Evolutionary conservation across 2,888 invertebrate species (phyloP).

Genomic region (Sisyra nigra): DNA sequence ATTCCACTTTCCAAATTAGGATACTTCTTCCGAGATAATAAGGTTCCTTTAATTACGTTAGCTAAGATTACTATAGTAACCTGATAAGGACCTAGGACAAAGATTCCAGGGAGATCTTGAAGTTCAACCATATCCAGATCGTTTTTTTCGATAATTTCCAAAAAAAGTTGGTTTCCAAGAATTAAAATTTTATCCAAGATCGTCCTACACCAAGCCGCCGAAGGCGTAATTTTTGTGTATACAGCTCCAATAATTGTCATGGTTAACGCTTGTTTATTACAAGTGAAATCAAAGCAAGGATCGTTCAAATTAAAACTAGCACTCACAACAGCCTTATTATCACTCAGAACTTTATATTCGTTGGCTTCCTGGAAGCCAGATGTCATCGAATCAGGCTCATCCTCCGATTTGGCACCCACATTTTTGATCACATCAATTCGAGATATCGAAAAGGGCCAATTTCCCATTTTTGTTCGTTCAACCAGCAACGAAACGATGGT

Average conservation of each 20-base stretch:
- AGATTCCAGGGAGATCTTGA: slow-evolving; percentile 38
- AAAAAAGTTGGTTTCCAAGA: slow-evolving; percentile 38
- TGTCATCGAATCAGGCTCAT: slow-evolving; percentile 28
- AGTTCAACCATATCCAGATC: slow-evolving; percentile 29
- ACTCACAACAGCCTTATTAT: slow-evolving; percentile 37
- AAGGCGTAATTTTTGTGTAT: slow-evolving; percentile 46
- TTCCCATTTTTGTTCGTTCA: slow-evolving; percentile 30
- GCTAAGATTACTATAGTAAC: slow-evolving; percentile 40
- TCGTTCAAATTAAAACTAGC: slow-evolving; percentile 41
- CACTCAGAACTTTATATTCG: slow-evolving; percentile 36
- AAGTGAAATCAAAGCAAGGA: slow-evolving; percentile 37
- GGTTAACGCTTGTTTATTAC: slow-evolving; percentile 41
- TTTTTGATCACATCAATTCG: slow-evolving; percentile 31
- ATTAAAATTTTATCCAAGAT: slow-evolving; percentile 40
- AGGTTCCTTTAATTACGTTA: slow-evolving; percentile 31
- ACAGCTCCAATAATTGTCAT: slow-evolving; percentile 41
- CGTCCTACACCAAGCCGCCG: slow-evolving; percentile 39
- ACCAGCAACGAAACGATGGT: slow-evolving; percentile 33
- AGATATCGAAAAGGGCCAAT: slow-evolving; percentile 32
- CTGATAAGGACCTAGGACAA: slow-evolving; percentile 36
- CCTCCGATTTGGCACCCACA: slow-evolving; percentile 31
- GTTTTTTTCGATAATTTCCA: slow-evolving; percentile 34
- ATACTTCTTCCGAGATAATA: slow-evolving; percentile 33
- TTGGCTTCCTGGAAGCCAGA: slow-evolving; percentile 33
- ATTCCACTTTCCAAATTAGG: slow-evolving; percentile 32